A percentile compares a stretch with the other conserved stretches of the same genome.
Evolutionary conservation across 1,140 invertebrate species (phyloP).

Genomic region (Ceratina calcarata): DNA sequence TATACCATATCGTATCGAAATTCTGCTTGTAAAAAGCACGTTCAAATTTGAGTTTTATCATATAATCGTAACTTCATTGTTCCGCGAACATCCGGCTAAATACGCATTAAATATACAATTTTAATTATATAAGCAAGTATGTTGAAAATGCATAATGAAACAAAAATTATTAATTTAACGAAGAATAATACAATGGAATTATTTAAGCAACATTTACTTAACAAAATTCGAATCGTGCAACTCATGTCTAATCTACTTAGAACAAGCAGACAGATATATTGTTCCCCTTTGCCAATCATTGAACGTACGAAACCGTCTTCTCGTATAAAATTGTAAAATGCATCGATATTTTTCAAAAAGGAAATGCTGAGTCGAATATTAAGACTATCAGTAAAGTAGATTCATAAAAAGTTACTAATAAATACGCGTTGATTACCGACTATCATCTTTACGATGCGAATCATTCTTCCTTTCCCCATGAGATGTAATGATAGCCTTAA

Average conservation of each 20-base stretch:
- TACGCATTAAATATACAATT: constrained; percentile 65
- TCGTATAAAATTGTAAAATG: constrained; percentile 60
- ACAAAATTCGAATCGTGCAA: constrained; percentile 53
- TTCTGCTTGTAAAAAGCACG: no score
- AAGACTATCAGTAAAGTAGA: constrained; percentile 5
- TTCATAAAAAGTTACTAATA: constrained; percentile 30
- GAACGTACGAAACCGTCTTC: constrained; percentile 24
- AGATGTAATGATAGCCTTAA: background rate
- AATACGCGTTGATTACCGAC: constrained; percentile 29
- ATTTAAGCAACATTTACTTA: constrained; percentile 56
- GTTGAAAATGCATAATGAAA: constrained; percentile 61
- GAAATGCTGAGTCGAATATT: constrained; percentile 43
- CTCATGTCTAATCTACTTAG: constrained; percentile 45
- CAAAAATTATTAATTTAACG: constrained; percentile 57
- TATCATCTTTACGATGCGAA: background rate
- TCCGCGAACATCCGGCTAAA: constrained; percentile 59
- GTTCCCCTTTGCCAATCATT: constrained; percentile 57
- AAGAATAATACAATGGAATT: constrained; percentile 66
- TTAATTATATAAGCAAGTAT: constrained; percentile 62
- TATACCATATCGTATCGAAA: background rate
- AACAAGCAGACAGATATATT: constrained; percentile 52
- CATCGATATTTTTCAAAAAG: constrained; percentile 38
- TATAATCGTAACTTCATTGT: constrained; percentile 51
- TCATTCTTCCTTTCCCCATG: background rate
- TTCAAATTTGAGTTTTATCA: background rate